Evolutionary conservation across 2,888 invertebrate genomes (phyloP).

Genomic region (Steinernema hermaphroditum): DNA sequence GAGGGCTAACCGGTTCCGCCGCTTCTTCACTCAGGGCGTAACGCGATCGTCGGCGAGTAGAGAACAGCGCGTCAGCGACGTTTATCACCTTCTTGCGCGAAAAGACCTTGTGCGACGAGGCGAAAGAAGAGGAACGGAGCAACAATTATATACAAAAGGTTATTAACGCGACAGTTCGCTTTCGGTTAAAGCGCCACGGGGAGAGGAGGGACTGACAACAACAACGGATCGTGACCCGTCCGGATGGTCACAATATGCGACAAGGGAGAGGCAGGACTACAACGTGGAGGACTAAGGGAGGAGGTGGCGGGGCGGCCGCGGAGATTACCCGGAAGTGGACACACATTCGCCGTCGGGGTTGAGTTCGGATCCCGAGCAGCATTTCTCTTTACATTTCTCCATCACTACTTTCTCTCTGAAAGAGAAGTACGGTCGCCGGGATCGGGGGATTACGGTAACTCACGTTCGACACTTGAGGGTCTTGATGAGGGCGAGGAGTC

Average conservation of each 20-base stretch:
- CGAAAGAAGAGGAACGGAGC: not conserved
- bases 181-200: conserved; percentile 17
- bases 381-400: conserved; percentile 60
- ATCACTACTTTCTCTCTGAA: conserved; percentile 60
- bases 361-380: conserved; percentile 61
- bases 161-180: conserved; percentile 14
- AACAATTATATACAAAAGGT: conserved; percentile 25
- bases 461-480: conserved; percentile 57
- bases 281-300: not conserved
- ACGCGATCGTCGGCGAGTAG: not conserved
- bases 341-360: conserved; percentile 52
- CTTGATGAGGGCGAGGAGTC: conserved; percentile 60
- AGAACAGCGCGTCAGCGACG: not conserved
- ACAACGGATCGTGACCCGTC: not conserved
- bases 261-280: conserved; percentile 7
- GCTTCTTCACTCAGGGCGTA: not conserved
- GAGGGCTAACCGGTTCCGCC: not conserved
- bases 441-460: conserved; percentile 28
- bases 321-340: conserved; percentile 19
- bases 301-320: not conserved
- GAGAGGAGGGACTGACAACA: conserved; percentile 4
- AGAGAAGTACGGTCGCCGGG: not conserved
- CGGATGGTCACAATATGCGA: conserved; percentile 18
- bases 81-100: not conserved
- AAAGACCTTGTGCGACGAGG: not conserved